These are phyloP conservation scores for Tragelaphus buxtoni DNA, from an alignment of 2,113 vertebrate genomes.

Conservation along the genomic window DNA sequence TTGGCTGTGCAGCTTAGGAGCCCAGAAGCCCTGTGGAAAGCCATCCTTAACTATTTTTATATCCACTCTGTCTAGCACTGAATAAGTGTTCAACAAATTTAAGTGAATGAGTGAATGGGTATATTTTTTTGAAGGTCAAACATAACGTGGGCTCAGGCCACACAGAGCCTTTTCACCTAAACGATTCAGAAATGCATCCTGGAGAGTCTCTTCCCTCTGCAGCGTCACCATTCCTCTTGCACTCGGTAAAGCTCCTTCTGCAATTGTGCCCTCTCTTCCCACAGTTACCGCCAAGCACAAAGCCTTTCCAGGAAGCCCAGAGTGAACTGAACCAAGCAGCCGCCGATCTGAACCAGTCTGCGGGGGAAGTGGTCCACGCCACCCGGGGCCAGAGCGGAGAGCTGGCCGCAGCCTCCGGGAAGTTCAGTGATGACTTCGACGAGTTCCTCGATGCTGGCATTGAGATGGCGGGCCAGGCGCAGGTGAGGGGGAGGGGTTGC, in stretches of 20 bases:
- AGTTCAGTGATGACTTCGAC: conserved; percentile 98
- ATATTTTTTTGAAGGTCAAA: background rate
- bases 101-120: no score
- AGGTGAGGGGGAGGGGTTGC: conserved; percentile 78
- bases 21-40: background rate
- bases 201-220: background rate
- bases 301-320: conserved; percentile 98
- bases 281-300: conserved; percentile 93
- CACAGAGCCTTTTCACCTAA: background rate
- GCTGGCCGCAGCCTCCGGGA: conserved; percentile 94
- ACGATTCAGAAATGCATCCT: background rate
- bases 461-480: conserved; percentile 99
- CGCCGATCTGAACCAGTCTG: conserved; percentile 97
- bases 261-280: background rate
- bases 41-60: background rate
- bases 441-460: conserved; percentile 98
- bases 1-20: background rate
- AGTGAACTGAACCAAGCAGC: conserved; percentile 97
- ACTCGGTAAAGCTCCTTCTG: background rate
- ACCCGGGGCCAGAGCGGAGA: conserved; percentile 94
- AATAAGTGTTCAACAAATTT: background rate
- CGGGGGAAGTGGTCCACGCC: conserved; percentile 97
- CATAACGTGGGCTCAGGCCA: background rate
- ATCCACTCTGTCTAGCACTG: background rate
- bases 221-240: accelerated